Evolutionary conservation across 2,888 invertebrate species (phyloP).

Genomic region (Dinocampus coccinellae): DNA sequence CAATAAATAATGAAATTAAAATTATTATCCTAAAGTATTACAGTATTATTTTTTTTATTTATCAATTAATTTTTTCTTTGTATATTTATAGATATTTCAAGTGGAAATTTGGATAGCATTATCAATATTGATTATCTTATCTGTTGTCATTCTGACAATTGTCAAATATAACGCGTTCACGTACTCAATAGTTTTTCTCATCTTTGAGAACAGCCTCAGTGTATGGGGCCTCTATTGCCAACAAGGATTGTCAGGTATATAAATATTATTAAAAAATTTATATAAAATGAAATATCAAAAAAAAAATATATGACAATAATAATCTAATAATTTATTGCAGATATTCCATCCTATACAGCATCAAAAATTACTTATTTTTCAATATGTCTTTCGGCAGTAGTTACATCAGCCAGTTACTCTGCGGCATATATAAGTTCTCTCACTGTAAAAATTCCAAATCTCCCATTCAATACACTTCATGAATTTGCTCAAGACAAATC

Average conservation of each 20-base stretch:
- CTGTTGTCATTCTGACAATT: constrained; percentile 36
- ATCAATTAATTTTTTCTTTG: not conserved
- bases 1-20: too few relatives aligned
- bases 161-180: constrained; percentile 35
- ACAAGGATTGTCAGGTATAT: constrained; percentile 52
- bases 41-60: too few relatives aligned
- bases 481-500: constrained; percentile 53
- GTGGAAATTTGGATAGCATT: constrained; percentile 44
- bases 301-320: not conserved
- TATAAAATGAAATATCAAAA: not conserved
- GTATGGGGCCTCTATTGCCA: constrained; percentile 58
- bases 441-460: constrained; percentile 30
- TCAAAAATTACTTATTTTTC: constrained; percentile 54
- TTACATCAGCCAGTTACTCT: constrained; percentile 41
- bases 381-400: constrained; percentile 39
- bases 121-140: constrained; percentile 31
- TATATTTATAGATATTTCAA: constrained; percentile 33
- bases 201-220: constrained; percentile 45
- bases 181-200: not conserved
- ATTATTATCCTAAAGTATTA: too few relatives aligned
- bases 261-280: not conserved
- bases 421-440: constrained; percentile 48
- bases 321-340: constrained; percentile 42
- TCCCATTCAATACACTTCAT: constrained; percentile 57
- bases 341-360: constrained; percentile 50